These are phyloP conservation scores for Novumbra hubbsi DNA, from an alignment of 2,797 vertebrate species.

Conservation along the genomic window DNA sequence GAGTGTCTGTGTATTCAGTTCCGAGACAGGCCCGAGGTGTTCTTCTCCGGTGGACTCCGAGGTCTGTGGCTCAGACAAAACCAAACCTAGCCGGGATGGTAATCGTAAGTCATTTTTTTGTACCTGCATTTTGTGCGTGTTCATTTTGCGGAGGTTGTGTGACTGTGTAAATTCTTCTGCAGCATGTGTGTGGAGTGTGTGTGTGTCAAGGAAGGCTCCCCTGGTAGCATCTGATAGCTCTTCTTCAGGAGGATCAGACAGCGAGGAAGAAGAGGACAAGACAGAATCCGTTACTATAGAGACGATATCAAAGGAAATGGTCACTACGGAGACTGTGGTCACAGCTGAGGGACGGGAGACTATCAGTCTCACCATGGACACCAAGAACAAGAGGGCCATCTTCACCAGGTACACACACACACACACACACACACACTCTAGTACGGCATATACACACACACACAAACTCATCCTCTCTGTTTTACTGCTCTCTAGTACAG, in stretches of 20 bases:
- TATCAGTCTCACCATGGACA: constrained; percentile 63
- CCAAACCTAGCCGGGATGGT: constrained; percentile 70
- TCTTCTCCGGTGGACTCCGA: constrained; percentile 85
- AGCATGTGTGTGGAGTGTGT: constrained; percentile 85
- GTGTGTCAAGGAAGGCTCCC: constrained; percentile 82
- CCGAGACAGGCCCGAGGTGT: constrained; percentile 87
- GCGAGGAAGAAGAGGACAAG: constrained; percentile 80
- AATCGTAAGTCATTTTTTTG: constrained; percentile 72
- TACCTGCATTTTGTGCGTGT: background rate
- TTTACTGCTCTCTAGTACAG: background rate
- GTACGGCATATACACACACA: too few relatives aligned
- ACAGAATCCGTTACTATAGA: constrained; percentile 55
- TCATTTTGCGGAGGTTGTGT: background rate
- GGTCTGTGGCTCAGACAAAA: constrained; percentile 49
- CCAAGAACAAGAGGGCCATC: constrained; percentile 74
- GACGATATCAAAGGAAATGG: constrained; percentile 42
- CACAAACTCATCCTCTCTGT: constrained; percentile 15
- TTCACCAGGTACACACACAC: constrained; percentile 63
- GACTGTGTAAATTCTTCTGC: constrained; percentile 13
- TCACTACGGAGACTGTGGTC: constrained; percentile 64
- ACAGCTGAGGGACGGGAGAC: constrained; percentile 73
- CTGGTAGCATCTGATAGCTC: constrained; percentile 87
- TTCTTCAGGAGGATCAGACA: constrained; percentile 84
- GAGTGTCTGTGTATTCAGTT: constrained; percentile 68
- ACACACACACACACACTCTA: constrained; percentile 15